Percentiles rank a stretch among this genome's conserved stretches.
Conservation (phyloP, 2,797 vertebrate genomes). For the Tokudaia muenninki region DNA sequence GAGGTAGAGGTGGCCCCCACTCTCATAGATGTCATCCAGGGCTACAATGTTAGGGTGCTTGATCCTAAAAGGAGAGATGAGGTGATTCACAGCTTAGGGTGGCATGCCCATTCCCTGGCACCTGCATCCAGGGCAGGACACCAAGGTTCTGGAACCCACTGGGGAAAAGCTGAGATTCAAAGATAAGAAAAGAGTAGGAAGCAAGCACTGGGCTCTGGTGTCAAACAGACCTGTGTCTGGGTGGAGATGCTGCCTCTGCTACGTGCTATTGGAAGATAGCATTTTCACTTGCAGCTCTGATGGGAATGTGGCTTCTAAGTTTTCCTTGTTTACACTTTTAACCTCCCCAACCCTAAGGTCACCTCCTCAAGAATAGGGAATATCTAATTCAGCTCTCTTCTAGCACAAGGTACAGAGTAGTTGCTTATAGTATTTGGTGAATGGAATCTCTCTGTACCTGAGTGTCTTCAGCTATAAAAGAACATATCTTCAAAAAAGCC, state of each 20-base stretch:
- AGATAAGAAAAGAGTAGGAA: fast-evolving
- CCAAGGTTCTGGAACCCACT: neutral
- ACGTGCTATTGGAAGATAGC: neutral
- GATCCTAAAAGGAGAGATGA: slow-evolving; percentile 89
- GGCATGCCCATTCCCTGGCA: neutral
- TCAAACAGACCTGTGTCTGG: neutral
- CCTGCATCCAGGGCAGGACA: neutral
- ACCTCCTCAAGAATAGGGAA: neutral
- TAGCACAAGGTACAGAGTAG: neutral
- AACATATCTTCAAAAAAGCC: neutral
- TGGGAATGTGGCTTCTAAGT: neutral
- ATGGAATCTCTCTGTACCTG: slow-evolving; percentile 11
- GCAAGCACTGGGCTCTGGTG: neutral
- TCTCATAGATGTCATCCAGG: slow-evolving; percentile 98
- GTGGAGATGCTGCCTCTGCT: neutral
- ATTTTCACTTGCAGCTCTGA: neutral
- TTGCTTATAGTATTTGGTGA: neutral
- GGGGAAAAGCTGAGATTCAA: neutral
- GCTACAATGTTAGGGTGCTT: slow-evolving; percentile 98
- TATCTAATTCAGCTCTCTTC: neutral
- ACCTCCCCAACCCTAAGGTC: neutral
- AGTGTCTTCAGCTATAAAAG: slow-evolving; percentile 25
- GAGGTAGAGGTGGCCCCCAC: slow-evolving; percentile 97
- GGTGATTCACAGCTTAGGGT: slow-evolving; percentile 37
- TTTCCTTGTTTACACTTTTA: neutral